phyloP scores from a whole-genome alignment of 2,888 invertebrate genomes.

The Resseliella maxima region DNA sequence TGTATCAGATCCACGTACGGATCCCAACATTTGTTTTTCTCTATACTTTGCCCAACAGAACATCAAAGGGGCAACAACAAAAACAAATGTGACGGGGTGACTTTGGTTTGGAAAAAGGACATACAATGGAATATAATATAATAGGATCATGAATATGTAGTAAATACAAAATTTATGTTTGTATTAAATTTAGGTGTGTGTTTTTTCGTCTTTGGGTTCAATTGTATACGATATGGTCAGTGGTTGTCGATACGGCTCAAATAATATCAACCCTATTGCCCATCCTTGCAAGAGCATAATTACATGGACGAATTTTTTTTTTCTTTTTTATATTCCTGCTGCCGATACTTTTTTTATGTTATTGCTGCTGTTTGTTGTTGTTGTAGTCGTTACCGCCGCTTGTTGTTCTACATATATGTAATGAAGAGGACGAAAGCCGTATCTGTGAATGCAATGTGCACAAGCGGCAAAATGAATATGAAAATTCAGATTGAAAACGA shows the following conservation, averaged over 20 bases:
- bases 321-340: neutral
- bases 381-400: neutral
- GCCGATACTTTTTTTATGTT: neutral
- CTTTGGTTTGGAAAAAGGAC: neutral
- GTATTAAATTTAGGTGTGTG: conserved; percentile 18
- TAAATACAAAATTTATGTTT: neutral
- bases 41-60: neutral
- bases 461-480: neutral
- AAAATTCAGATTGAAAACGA: neutral
- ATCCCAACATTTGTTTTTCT: neutral
- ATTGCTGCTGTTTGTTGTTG: no score
- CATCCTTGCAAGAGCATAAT: neutral
- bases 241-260: neutral
- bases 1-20: neutral
- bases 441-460: neutral
- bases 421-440: neutral
- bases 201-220: neutral
- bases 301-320: neutral
- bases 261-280: neutral
- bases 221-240: neutral
- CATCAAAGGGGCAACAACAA: neutral
- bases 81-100: neutral
- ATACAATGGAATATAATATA: conserved; percentile 1
- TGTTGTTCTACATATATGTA: neutral
- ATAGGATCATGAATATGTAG: conserved; percentile 34